phyloP scores from a whole-genome alignment of 2,888 invertebrate genomes.

The Galeruca laticollis region DNA sequence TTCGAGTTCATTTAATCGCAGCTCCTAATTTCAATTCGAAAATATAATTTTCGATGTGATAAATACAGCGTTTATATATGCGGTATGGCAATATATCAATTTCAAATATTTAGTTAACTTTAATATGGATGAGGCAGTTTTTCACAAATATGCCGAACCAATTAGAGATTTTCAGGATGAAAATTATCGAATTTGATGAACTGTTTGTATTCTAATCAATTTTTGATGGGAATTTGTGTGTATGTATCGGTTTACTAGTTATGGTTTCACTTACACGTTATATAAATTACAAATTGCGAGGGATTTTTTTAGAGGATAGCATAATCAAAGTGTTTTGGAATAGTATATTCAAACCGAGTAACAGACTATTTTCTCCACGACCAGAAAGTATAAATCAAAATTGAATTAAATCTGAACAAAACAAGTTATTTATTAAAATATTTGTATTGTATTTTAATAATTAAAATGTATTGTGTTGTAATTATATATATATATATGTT shows the following conservation, averaged over 20 bases:
- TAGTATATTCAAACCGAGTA: no score
- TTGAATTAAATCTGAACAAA: no score
- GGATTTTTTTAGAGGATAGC: no score
- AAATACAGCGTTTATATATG: slow-evolving; percentile 9
- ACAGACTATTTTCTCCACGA: no score
- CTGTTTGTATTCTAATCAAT: slow-evolving; percentile 33
- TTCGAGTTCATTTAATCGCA: slow-evolving; percentile 9
- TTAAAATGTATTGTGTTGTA: no score
- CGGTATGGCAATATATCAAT: slow-evolving; percentile 19
- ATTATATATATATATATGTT: no score
- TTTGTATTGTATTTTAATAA: no score
- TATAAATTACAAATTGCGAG: no score
- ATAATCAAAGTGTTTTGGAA: no score
- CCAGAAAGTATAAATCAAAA: no score
- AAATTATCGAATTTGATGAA: slow-evolving; percentile 38
- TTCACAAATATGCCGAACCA: slow-evolving; percentile 33
- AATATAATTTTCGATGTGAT: slow-evolving; percentile 13
- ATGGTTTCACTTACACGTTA: not conserved
- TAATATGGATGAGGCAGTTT: slow-evolving; percentile 40
- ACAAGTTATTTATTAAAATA: no score
- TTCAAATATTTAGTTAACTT: slow-evolving; percentile 38
- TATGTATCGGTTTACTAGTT: not conserved
- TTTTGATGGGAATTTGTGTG: slow-evolving; percentile 29
- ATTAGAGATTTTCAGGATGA: slow-evolving; percentile 25
- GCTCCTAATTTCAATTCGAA: slow-evolving; percentile 2